These are phyloP conservation scores for Anthonomus grandis DNA, from an alignment of 1,140 invertebrate species.

Conservation along the genomic window DNA sequence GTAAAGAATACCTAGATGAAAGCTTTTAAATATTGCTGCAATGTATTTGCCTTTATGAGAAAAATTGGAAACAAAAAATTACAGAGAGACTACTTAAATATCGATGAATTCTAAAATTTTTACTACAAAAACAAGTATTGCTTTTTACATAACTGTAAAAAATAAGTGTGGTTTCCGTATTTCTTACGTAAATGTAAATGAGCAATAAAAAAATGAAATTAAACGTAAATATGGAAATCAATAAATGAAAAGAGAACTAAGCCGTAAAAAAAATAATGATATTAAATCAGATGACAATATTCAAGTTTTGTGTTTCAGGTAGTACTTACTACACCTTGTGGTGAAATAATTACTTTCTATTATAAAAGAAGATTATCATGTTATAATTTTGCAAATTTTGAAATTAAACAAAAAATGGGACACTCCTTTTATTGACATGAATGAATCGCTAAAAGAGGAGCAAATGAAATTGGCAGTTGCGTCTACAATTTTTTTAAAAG, in stretches of 20 bases:
- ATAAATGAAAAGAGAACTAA: not conserved
- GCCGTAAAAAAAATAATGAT: not conserved
- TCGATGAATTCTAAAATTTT: too few relatives aligned
- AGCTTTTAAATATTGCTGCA: too few relatives aligned
- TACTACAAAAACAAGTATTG: too few relatives aligned
- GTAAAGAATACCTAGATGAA: not conserved
- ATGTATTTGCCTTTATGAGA: too few relatives aligned
- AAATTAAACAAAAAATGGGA: too few relatives aligned
- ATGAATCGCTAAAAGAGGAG: not conserved
- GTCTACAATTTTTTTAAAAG: not conserved
- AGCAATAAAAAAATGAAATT: not conserved
- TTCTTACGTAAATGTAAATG: not conserved
- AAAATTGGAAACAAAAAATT: too few relatives aligned
- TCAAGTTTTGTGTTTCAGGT: not conserved
- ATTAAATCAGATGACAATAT: not conserved
- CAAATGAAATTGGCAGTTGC: too few relatives aligned
- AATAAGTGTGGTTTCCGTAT: not conserved
- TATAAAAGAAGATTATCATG: not conserved
- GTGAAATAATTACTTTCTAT: too few relatives aligned
- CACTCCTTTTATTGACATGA: not conserved
- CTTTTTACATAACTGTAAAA: not conserved
- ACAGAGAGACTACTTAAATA: too few relatives aligned
- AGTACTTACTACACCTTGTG: not conserved
- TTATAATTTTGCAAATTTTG: too few relatives aligned
- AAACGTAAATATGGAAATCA: not conserved